These are phyloP conservation scores for Cheilosia scutellata DNA, from an alignment of 2,888 invertebrate genomes.

Conservation along the genomic window DNA sequence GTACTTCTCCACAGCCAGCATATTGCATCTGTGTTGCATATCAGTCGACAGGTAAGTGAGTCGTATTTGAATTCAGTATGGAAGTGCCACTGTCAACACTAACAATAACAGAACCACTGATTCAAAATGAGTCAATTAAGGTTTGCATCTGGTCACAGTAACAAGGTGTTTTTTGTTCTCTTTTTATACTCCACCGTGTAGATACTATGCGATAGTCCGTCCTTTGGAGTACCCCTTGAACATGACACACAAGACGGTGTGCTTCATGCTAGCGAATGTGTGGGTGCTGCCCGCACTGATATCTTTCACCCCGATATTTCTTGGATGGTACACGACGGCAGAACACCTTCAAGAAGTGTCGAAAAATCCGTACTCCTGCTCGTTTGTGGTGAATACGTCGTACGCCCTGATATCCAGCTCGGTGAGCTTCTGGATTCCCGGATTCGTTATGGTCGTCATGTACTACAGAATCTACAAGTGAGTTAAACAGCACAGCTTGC, in stretches of 20 bases:
- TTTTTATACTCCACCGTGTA: conserved; percentile 76
- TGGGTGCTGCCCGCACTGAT: conserved; percentile 97
- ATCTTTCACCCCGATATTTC: conserved; percentile 97
- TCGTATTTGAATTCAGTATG: conserved; percentile 39
- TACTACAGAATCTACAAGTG: conserved; percentile 91
- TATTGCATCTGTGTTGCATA: conserved; percentile 96
- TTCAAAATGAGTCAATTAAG: conserved; percentile 69
- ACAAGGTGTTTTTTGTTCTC: conserved; percentile 40
- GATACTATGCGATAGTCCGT: conserved; percentile 96
- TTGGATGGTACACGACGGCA: conserved; percentile 96
- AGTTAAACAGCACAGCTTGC: conserved; percentile 69
- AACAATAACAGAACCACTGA: conserved; percentile 62
- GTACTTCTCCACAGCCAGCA: conserved; percentile 96
- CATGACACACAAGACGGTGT: conserved; percentile 93
- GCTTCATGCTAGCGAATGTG: conserved; percentile 93
- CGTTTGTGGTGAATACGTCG: conserved; percentile 93
- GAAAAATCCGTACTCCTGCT: conserved; percentile 90
- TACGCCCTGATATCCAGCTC: conserved; percentile 95
- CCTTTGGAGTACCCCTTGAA: conserved; percentile 96
- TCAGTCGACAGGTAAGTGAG: conserved; percentile 88
- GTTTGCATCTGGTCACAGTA: conserved; percentile 57
- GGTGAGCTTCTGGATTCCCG: conserved; percentile 97
- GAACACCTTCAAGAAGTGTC: conserved; percentile 87
- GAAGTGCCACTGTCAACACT: conserved; percentile 18
- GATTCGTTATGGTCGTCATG: conserved; percentile 96